These are phyloP conservation scores for Scaeva pyrastri DNA, from an alignment of 2,888 invertebrate genomes.

Conservation along the genomic window DNA sequence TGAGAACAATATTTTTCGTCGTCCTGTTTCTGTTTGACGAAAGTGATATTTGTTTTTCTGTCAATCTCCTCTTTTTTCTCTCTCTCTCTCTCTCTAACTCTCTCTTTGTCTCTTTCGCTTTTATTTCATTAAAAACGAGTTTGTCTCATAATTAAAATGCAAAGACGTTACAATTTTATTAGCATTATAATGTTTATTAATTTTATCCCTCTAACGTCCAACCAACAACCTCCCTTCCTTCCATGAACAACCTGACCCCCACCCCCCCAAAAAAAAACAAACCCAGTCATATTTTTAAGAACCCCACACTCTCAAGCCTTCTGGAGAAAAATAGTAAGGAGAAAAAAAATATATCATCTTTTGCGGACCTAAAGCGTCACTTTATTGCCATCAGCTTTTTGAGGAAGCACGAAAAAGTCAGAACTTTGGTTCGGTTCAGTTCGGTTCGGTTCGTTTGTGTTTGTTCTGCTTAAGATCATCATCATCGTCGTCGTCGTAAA, in stretches of 20 bases:
- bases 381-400: constrained; percentile 22
- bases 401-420: background rate
- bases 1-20: background rate
- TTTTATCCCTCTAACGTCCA: constrained; percentile 75
- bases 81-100: constrained; percentile 32
- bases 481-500: constrained; percentile 40
- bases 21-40: constrained; percentile 16
- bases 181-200: constrained; percentile 80
- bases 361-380: constrained; percentile 36
- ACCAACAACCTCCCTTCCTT: too few species aligned
- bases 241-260: too few species aligned
- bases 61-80: too few species aligned
- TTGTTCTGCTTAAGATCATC: constrained; percentile 4
- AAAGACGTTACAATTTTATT: constrained; percentile 79
- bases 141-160: constrained; percentile 75
- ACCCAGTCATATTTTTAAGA: background rate
- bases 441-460: too few species aligned
- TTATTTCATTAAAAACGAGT: constrained; percentile 65
- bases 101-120: constrained; percentile 35
- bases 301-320: constrained; percentile 12
- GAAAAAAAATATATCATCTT: constrained; percentile 1
- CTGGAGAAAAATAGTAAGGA: background rate
- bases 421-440: background rate
- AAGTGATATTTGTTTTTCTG: background rate
- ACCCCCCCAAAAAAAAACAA: background rate